These are phyloP conservation scores for Tribolium castaneum DNA, from an alignment of 1,140 invertebrate genomes.

Conservation along the genomic window DNA sequence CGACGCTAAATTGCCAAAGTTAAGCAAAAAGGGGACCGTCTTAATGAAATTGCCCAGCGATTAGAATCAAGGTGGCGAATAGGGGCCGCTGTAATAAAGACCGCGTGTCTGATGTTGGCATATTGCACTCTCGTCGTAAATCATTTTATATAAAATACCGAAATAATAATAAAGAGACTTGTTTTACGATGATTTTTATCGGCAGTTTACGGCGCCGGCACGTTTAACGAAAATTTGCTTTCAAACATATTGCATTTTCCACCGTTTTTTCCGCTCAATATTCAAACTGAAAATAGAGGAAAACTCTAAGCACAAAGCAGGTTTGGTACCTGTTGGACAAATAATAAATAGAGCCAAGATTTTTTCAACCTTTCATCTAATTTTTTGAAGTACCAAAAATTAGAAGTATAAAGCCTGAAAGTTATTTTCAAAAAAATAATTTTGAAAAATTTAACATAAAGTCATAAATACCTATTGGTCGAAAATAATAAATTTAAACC, in stretches of 20 bases:
- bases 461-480: no score
- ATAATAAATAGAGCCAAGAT: no score
- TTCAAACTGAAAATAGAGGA: no score
- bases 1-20: conserved; percentile 9
- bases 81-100: background rate
- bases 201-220: background rate
- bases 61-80: background rate
- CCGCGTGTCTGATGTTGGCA: background rate
- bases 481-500: no score
- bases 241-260: background rate
- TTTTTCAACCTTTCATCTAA: no score
- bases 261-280: no score
- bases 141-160: conserved; percentile 16
- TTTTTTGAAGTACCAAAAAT: no score
- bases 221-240: background rate
- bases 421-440: no score
- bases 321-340: no score
- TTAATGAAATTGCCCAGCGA: conserved; percentile 5
- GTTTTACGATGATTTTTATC: conserved; percentile 3
- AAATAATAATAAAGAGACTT: conserved; percentile 11
- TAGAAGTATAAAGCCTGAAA: no score
- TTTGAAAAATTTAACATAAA: no score
- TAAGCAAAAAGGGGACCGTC: background rate
- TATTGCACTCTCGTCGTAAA: conserved; percentile 2
- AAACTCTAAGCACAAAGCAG: no score